Conservation (phyloP, 2,113 vertebrate genomes). For the Uria lomvia region DNA sequence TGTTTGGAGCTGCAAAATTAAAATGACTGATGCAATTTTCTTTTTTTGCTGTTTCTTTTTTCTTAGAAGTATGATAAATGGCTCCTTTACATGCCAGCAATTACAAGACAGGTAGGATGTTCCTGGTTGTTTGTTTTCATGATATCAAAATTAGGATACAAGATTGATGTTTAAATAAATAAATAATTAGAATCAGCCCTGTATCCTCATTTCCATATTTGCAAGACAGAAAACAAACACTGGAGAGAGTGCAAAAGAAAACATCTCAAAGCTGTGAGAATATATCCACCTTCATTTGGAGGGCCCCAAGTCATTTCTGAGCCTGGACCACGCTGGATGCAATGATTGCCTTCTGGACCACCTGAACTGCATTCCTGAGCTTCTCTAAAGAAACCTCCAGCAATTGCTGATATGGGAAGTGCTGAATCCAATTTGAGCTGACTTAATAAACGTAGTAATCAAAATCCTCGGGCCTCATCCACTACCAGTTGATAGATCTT, state of each 20-base stretch:
- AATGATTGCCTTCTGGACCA: neutral
- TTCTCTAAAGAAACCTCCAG: neutral
- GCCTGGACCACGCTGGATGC: neutral
- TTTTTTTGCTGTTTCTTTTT: neutral
- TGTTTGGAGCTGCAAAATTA: neutral
- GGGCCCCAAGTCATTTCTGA: slow-evolving; percentile 29
- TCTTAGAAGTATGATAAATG: neutral
- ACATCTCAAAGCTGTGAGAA: neutral
- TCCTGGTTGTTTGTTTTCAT: slow-evolving; percentile 1
- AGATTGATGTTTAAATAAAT: neutral
- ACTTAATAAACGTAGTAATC: neutral
- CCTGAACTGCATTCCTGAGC: neutral
- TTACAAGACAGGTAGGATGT: neutral
- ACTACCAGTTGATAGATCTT: neutral
- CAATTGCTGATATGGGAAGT: neutral
- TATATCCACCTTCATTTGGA: neutral
- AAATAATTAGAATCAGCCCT: neutral
- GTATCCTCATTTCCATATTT: slow-evolving; percentile 34
- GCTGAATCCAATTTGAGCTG: neutral
- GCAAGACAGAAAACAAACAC: slow-evolving; percentile 20
- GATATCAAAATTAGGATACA: slow-evolving; percentile 21
- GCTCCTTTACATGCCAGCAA: neutral
- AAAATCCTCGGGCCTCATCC: neutral
- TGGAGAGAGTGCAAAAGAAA: neutral
- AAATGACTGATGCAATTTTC: neutral